These are phyloP conservation scores for Progne subis DNA, from an alignment of 2,113 vertebrate genomes.

Conservation along the genomic window DNA sequence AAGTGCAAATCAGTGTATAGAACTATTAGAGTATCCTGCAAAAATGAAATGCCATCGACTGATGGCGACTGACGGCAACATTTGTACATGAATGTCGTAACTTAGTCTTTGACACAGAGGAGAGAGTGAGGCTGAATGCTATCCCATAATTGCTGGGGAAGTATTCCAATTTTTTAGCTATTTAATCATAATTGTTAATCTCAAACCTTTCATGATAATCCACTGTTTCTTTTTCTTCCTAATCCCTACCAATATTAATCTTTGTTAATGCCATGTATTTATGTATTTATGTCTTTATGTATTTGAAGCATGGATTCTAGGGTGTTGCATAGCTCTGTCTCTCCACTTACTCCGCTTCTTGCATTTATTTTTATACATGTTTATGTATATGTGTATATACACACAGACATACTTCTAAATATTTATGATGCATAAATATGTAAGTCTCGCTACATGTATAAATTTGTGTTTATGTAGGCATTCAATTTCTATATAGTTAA, in stretches of 20 bases:
- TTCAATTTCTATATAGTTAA: neutral
- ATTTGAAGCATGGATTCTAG: neutral
- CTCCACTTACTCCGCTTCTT: neutral
- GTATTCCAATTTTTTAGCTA: neutral
- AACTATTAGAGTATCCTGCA: neutral
- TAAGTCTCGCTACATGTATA: neutral
- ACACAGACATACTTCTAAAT: neutral
- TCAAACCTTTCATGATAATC: neutral
- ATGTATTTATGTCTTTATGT: neutral
- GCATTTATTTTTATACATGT: neutral
- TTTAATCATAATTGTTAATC: neutral
- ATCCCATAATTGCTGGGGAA: neutral
- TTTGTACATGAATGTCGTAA: neutral
- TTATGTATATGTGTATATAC: neutral
- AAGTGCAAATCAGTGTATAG: neutral
- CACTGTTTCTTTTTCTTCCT: neutral
- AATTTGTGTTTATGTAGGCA: neutral
- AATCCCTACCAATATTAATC: neutral
- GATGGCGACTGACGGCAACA: neutral
- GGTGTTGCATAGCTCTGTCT: neutral
- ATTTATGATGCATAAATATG: neutral
- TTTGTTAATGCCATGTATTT: neutral
- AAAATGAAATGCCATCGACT: neutral
- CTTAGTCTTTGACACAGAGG: neutral
- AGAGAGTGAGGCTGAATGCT: neutral